Evolutionary conservation across 1,140 invertebrate genomes (phyloP).

Genomic region (Popillia japonica): DNA sequence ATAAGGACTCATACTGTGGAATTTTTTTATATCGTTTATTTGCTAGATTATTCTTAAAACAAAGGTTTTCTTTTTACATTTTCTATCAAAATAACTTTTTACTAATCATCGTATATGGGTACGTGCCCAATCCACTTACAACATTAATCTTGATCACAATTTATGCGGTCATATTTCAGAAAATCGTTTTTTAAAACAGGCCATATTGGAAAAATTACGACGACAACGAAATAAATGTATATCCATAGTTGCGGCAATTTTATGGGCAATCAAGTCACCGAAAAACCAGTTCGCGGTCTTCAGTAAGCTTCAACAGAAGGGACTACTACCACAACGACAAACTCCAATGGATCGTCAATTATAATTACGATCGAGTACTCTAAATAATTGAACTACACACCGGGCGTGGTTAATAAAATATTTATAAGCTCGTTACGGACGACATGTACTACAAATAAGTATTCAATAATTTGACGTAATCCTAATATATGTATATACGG

Average conservation of each 20-base stretch:
- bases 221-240: not conserved
- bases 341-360: not conserved
- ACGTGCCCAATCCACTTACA: no score
- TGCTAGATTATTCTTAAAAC: no score
- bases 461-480: conserved; percentile 9
- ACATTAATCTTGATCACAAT: no score
- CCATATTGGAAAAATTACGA: not conserved
- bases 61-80: no score
- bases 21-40: no score
- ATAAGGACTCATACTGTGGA: no score
- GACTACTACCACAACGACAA: not conserved
- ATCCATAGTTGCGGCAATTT: not conserved
- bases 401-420: not conserved
- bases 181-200: not conserved
- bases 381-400: conserved; percentile 14
- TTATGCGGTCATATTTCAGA: not conserved
- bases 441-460: conserved; percentile 10
- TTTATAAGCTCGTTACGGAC: conserved; percentile 6
- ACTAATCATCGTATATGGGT: no score
- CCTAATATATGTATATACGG: not conserved
- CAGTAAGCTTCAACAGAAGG: not conserved
- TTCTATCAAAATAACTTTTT: no score
- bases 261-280: not conserved
- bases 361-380: conserved; percentile 4
- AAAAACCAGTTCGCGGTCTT: not conserved